A percentile compares a stretch with the other conserved stretches of the same genome.
Evolutionary conservation across 1,140 invertebrate species (phyloP).

Genomic region (Caenorhabditis latens): DNA sequence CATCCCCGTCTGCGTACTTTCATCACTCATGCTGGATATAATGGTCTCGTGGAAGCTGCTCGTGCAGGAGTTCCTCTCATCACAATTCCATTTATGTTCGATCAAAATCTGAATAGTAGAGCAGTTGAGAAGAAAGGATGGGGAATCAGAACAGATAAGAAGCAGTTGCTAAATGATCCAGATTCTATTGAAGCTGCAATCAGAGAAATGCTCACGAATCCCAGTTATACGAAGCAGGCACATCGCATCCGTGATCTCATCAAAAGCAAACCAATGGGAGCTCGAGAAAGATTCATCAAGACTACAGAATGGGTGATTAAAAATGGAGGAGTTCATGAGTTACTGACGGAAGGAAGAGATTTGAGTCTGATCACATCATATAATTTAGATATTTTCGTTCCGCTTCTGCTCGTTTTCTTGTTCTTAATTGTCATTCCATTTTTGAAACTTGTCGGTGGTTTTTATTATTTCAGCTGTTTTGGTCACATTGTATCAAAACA

Average conservation of each 20-base stretch:
- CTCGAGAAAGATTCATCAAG: slow-evolving; percentile 59
- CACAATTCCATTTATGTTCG: slow-evolving; percentile 79
- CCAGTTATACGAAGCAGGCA: slow-evolving; percentile 62
- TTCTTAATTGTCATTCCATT: slow-evolving; percentile 42
- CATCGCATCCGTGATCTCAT: slow-evolving; percentile 51
- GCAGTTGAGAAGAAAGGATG: slow-evolving; percentile 65
- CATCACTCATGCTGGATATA: slow-evolving; percentile 79
- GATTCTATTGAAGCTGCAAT: background rate
- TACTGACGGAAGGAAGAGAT: slow-evolving; percentile 37
- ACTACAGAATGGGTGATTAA: slow-evolving; percentile 61
- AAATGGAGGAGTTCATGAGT: slow-evolving; percentile 62
- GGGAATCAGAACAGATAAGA: slow-evolving; percentile 46
- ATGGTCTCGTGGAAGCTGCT: slow-evolving; percentile 79
- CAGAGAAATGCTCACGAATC: slow-evolving; percentile 23
- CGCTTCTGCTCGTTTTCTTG: slow-evolving; percentile 48
- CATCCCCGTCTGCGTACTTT: slow-evolving; percentile 71
- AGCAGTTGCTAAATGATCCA: background rate
- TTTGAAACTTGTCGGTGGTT: slow-evolving; percentile 8
- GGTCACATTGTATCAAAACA: slow-evolving; percentile 30
- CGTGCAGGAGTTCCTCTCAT: slow-evolving; percentile 79
- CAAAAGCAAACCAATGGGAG: slow-evolving; percentile 59
- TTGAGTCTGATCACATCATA: slow-evolving; percentile 56
- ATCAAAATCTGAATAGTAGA: slow-evolving; percentile 75
- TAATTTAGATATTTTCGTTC: slow-evolving; percentile 65
- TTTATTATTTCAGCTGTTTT: slow-evolving; percentile 36